Conservation (phyloP, 2,888 invertebrate species). For the Drosophila bunnanda region DNA sequence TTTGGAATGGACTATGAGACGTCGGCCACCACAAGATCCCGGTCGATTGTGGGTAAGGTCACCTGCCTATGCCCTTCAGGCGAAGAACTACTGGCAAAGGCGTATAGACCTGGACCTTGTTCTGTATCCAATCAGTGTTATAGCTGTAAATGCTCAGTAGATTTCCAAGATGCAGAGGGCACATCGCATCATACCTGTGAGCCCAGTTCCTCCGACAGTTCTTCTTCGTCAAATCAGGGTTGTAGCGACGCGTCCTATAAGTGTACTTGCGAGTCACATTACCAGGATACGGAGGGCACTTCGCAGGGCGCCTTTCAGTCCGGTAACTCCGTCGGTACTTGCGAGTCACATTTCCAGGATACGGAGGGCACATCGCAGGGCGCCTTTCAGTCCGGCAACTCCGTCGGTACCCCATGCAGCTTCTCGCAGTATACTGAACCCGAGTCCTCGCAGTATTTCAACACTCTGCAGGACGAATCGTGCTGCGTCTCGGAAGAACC, state of each 20-base stretch:
- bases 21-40: constrained; percentile 58
- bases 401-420: too few relatives aligned
- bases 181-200: neutral
- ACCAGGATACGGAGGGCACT: too few relatives aligned
- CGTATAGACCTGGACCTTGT: neutral
- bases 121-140: neutral
- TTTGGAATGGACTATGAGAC: constrained; percentile 49
- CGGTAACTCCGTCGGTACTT: too few relatives aligned
- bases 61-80: constrained; percentile 61
- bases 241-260: neutral
- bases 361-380: neutral
- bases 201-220: neutral
- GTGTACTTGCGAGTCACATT: too few relatives aligned
- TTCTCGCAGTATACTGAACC: neutral
- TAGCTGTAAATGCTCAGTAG: neutral
- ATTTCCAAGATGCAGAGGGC: neutral
- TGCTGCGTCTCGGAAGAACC: neutral
- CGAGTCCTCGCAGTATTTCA: neutral
- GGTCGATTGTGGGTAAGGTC: constrained; percentile 61
- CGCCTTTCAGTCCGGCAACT: constrained; percentile 19
- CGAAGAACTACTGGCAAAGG: neutral
- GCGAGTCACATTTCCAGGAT: too few relatives aligned
- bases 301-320: neutral
- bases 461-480: neutral
- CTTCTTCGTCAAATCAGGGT: neutral